Percentiles rank a stretch among this genome's conserved stretches.
Conservation (phyloP, 1,140 invertebrate genomes). For the Cryptotermes secundus region DNA sequence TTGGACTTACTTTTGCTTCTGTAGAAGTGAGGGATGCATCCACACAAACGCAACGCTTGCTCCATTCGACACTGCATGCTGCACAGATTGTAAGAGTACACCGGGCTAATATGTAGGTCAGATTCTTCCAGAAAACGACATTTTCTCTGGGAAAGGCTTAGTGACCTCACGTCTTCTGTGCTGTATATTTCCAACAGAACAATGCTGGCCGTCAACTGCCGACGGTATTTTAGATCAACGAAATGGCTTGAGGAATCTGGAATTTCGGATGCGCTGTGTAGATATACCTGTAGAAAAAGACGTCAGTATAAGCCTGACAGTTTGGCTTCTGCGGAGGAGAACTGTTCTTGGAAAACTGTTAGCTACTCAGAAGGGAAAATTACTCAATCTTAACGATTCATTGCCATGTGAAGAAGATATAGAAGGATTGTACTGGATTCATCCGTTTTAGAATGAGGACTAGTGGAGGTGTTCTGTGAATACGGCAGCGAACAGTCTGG, state of each 20-base stretch:
- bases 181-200: slow-evolving; percentile 49
- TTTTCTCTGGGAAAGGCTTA: slow-evolving; percentile 60
- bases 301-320: too few relatives aligned
- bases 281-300: slow-evolving; percentile 49
- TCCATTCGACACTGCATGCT: slow-evolving; percentile 63
- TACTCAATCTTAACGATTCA: too few relatives aligned
- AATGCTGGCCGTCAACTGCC: slow-evolving; percentile 42
- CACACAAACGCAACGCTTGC: slow-evolving; percentile 57
- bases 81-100: slow-evolving; percentile 65
- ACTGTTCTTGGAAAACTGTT: too few relatives aligned
- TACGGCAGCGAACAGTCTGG: too few relatives aligned
- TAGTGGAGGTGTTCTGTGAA: too few relatives aligned
- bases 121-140: slow-evolving; percentile 63
- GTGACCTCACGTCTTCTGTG: slow-evolving; percentile 43
- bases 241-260: slow-evolving; percentile 57
- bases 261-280: slow-evolving; percentile 58
- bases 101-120: slow-evolving; percentile 59
- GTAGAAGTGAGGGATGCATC: slow-evolving; percentile 66
- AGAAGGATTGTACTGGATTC: too few relatives aligned
- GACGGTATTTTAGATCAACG: neutral
- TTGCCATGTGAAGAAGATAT: too few relatives aligned
- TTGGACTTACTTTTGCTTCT: slow-evolving; percentile 51
- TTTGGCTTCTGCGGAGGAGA: too few relatives aligned
- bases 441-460: too few relatives aligned
- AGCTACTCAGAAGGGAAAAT: too few relatives aligned